Evolutionary conservation across 64 coral and sea anemone species (phyloP).

Genomic region (Stylophora pistillata): DNA sequence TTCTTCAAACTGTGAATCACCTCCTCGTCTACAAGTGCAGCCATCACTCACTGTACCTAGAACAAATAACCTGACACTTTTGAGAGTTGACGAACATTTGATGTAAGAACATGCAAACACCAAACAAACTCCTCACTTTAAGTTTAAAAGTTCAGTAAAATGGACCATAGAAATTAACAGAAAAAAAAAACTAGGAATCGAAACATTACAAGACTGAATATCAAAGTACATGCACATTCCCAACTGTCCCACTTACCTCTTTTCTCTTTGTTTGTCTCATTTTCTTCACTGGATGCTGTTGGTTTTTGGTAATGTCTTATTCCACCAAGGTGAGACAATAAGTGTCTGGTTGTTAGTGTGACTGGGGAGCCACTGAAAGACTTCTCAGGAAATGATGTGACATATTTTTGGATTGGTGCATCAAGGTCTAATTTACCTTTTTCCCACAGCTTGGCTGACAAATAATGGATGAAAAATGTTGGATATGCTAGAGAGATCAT

Average conservation of each 20-base stretch:
- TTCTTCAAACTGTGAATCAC: conserved; percentile 20
- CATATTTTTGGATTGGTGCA: conserved; percentile 90
- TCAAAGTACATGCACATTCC: too few relatives aligned
- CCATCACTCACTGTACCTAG: neutral
- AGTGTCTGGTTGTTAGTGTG: conserved; percentile 85
- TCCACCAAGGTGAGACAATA: conserved; percentile 89
- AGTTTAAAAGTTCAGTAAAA: too few relatives aligned
- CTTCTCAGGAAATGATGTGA: conserved; percentile 85
- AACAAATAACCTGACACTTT: neutral
- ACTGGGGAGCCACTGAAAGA: conserved; percentile 46
- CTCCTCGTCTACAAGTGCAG: neutral
- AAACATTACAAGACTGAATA: neutral
- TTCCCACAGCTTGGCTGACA: conserved; percentile 78
- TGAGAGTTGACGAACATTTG: neutral
- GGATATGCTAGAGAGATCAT: neutral
- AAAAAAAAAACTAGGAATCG: too few relatives aligned
- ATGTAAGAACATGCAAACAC: too few relatives aligned
- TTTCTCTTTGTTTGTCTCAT: conserved; percentile 11
- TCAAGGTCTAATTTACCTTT: conserved; percentile 86
- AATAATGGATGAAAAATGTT: neutral
- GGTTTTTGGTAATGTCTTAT: conserved; percentile 82
- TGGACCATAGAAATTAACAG: too few relatives aligned
- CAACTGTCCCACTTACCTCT: neutral
- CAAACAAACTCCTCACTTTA: too few relatives aligned
- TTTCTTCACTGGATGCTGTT: neutral